phyloP scores from a whole-genome alignment of 1,140 invertebrate genomes.

The Lasioglossum albipes region DNA sequence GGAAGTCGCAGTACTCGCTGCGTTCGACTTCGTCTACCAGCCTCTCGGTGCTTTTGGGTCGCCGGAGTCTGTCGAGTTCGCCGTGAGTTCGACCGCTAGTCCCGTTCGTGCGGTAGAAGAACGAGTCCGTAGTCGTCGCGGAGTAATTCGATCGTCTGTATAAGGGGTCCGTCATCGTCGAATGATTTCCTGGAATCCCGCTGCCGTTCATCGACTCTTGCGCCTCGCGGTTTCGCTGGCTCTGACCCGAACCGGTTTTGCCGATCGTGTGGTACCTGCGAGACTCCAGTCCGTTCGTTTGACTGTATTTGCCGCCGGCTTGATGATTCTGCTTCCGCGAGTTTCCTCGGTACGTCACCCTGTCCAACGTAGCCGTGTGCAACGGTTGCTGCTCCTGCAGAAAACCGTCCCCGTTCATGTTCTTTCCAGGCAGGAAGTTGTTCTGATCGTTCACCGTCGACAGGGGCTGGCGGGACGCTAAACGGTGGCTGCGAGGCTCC shows the following conservation, averaged over 20 bases:
- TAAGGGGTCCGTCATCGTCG: conserved; percentile 62
- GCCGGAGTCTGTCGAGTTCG: conserved; percentile 60
- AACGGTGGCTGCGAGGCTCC: conserved; percentile 73
- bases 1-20: conserved; percentile 66
- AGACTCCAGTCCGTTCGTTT: conserved; percentile 57
- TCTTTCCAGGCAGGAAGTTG: conserved; percentile 54
- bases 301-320: conserved; percentile 48
- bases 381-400: conserved; percentile 60
- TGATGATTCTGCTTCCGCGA: conserved; percentile 65
- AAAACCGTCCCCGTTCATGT: conserved; percentile 62
- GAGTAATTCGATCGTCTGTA: conserved; percentile 63
- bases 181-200: conserved; percentile 54
- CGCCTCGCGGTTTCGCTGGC: conserved; percentile 43
- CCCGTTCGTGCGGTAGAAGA: conserved; percentile 71
- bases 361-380: conserved; percentile 73
- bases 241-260: conserved; percentile 49
- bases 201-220: conserved; percentile 56
- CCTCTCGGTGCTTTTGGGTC: conserved; percentile 75
- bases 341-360: conserved; percentile 72
- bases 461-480: conserved; percentile 62
- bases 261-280: conserved; percentile 66
- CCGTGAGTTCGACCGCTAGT: conserved; percentile 49
- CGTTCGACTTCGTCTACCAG: conserved; percentile 67
- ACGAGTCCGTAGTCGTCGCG: conserved; percentile 55
- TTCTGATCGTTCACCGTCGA: conserved; percentile 53